Conservation (phyloP, 2,113 vertebrate species). For the Thalassoma bifasciatum region DNA sequence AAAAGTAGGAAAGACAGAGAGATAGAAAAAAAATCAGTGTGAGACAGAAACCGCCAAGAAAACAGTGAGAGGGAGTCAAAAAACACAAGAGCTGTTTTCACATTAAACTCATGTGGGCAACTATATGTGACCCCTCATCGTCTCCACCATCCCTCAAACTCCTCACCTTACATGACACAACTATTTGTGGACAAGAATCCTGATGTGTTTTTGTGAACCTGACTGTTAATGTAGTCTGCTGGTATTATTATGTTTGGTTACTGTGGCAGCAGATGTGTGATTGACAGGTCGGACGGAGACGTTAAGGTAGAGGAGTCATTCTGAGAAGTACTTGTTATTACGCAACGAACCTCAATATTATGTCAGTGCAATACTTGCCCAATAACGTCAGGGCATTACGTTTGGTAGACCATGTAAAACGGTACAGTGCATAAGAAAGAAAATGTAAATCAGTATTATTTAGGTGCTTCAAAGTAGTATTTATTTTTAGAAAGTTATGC, state of each 20-base stretch:
- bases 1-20: conserved; percentile 39
- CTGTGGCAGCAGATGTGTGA: conserved; percentile 32
- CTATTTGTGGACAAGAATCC: conserved; percentile 6
- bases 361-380: conserved; percentile 8
- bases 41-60: conserved; percentile 46
- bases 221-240: conserved; percentile 7
- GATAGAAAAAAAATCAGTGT: background rate
- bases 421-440: background rate
- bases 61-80: conserved; percentile 36
- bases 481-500: too few relatives aligned
- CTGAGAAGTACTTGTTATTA: conserved; percentile 19
- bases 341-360: conserved; percentile 27
- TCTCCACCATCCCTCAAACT: conserved; percentile 9
- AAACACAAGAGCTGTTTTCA: conserved; percentile 49
- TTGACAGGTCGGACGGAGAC: conserved; percentile 54
- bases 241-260: conserved; percentile 49
- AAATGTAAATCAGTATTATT: too few relatives aligned
- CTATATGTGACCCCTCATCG: background rate
- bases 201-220: conserved; percentile 11
- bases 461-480: too few relatives aligned
- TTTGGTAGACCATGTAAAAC: background rate
- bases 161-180: conserved; percentile 33
- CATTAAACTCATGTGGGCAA: conserved; percentile 24
- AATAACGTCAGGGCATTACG: background rate
- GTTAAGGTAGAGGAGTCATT: conserved; percentile 27